phyloP scores from a whole-genome alignment of 2,113 vertebrate genomes.

The Coptodon rendalli region DNA sequence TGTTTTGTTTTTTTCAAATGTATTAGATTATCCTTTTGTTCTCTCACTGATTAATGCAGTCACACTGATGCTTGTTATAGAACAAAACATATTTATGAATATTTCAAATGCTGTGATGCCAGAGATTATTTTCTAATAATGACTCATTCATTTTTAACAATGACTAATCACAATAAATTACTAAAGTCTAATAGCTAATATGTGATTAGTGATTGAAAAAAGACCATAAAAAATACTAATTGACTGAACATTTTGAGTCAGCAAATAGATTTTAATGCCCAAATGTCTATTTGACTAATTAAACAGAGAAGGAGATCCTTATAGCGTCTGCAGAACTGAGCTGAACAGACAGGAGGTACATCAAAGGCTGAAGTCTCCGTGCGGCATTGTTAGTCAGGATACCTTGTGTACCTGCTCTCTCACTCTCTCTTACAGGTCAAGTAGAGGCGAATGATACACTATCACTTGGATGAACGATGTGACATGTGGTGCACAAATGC shows the following conservation, averaged over 20 bases:
- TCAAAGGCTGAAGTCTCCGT: constrained; percentile 25
- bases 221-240: constrained; percentile 5
- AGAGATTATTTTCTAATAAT: constrained; percentile 1
- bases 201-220: background rate
- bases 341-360: constrained; percentile 42
- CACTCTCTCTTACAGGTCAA: constrained; percentile 44
- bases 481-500: background rate
- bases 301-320: constrained; percentile 7
- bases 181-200: constrained; percentile 18
- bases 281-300: constrained; percentile 12
- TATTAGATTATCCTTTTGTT: background rate
- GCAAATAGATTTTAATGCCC: background rate
- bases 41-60: background rate
- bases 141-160: background rate
- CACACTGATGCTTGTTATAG: background rate
- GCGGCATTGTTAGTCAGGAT: constrained; percentile 37
- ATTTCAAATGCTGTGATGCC: background rate
- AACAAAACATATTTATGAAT: constrained; percentile 1
- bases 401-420: constrained; percentile 32
- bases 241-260: background rate
- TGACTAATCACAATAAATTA: constrained; percentile 26
- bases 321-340: background rate
- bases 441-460: constrained; percentile 47
- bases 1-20: background rate
- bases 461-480: constrained; percentile 52